Evolutionary conservation across 1,140 invertebrate genomes (phyloP), one percentile per base, ranked within the genome.

Genomic region (Drosophila azteca): DNA sequence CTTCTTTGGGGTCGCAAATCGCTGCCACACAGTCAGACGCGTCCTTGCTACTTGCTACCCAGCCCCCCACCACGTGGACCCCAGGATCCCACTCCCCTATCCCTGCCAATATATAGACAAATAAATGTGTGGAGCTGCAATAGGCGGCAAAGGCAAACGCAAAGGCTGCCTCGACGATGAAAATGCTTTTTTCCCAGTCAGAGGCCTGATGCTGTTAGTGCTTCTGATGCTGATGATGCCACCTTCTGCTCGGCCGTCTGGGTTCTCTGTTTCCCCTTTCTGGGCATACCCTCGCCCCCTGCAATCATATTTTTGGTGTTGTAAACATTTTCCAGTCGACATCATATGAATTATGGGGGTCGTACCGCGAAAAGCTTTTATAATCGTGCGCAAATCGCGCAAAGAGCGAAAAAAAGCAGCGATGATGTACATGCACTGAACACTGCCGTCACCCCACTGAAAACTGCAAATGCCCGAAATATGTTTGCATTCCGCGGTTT

Each of bases 291-390:
- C 57, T 24, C 35, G n/a, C 24, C 31, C 31, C 43, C 61, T 51
- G 78, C 82, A 81, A 85, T 88, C 82, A 82, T 87, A 67, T 68
- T 54, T 46, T 80, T 78, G 83, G 83, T 77, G 83, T 88, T 87
- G 83, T 87, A 87, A 87, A 87, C 83, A 87, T 87, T 87, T 87
- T 87, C 83, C 83, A 87, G 83, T 87, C 84, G 84, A 88, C 83
- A 84, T 88, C 85, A 77, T 82, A 90, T 90, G 90, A 90, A 90
- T 90, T 90, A 90, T 90, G 72, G 81, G 79, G 85, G 85, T 87
- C 82, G 85, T 90, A 90, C 90, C 90, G 89, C 89, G 89, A 90
- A 90, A 90, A 90, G 89, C 89, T 90, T 90, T 90, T 90, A 90
- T 90, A 90, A 90, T 89, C 89, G 89, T 76, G 84, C 82, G 73